Evolutionary conservation across 2,113 vertebrate species (phyloP), one percentile per base, ranked within the genome.

Genomic region (Mustela lutreola): DNA sequence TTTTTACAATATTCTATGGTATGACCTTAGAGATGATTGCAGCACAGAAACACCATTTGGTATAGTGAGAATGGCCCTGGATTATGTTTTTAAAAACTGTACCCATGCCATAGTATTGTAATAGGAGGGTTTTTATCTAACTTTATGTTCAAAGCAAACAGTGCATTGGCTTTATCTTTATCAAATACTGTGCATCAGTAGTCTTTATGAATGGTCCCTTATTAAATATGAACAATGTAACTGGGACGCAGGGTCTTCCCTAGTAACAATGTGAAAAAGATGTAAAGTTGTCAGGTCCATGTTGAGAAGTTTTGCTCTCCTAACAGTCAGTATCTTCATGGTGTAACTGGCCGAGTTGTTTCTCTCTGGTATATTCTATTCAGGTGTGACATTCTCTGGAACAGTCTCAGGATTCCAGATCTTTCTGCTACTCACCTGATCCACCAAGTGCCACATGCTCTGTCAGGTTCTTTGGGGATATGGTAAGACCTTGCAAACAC

Each of bases 61-160:
- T 81, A 73, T 81, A 80, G 79, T 73, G 71, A 84, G 42, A 95
- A 76, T 79, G 11, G 21, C 12, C 58, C 45, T 86, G 6, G 45
- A 81, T 58, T 92, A 36, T 84, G 63, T 15, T 70, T 94, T 92
- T 87, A 48, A 93, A 26, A 97, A 36, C n/a, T n/a, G 14, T 63
- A 79, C 26, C 19, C 21, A 45, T 94, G 2, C 83, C 92, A 39
- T 11, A 58, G 53, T 89, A 33, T 79, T 86, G 4, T 67, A 87
- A 96, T 71, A 58, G 76, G 81, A 97, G 15, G 8, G 5, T 22
- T 96, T 93, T 88, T 11, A 75, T 90, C 26, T 89, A 85, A 81
- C 1, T 1, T 85, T 85, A 48, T 81, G 21, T 67, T 91, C 76
- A 28, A 93, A 94, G 60, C 22, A 90, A 87, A 83, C 3, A 39